These are phyloP conservation scores for Patagioenas fasciata DNA, from an alignment of 2,113 vertebrate species.

Conservation along the genomic window DNA sequence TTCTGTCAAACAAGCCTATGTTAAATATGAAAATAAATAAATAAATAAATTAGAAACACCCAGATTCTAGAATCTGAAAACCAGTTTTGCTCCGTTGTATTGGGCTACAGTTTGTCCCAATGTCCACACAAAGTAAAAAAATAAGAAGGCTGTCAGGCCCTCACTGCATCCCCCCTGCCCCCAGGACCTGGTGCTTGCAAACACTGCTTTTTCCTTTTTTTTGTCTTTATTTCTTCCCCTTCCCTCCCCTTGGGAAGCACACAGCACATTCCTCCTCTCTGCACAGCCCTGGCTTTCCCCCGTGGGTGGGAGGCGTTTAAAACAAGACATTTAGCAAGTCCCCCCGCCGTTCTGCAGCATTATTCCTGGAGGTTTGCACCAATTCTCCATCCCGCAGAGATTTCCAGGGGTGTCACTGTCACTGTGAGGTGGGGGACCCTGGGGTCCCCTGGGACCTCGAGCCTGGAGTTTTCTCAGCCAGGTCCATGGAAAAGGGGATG, in stretches of 20 bases:
- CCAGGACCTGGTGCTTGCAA: not conserved
- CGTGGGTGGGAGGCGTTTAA: no score
- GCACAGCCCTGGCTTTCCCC: no score
- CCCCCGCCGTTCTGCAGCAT: rapidly evolving
- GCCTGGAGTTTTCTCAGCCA: not conserved
- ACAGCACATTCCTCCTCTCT: no score
- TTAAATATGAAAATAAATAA: not conserved
- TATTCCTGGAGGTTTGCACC: not conserved
- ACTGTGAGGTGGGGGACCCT: rapidly evolving
- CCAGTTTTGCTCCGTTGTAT: no score
- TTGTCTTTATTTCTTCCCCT: not conserved
- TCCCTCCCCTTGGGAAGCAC: not conserved
- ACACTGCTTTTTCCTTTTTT: not conserved
- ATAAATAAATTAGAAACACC: not conserved
- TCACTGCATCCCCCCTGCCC: not conserved
- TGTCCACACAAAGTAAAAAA: no score
- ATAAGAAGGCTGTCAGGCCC: not conserved
- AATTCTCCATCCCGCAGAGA: not conserved
- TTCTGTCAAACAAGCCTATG: not conserved
- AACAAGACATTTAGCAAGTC: not conserved
- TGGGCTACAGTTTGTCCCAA: no score
- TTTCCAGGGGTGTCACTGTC: not conserved
- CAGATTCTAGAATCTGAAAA: not conserved
- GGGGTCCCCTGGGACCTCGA: rapidly evolving
- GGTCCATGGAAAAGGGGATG: not conserved